Percentiles rank a stretch among this genome's conserved stretches.
Conservation (phyloP, 2,888 invertebrate genomes). For the Mystacides longicornis region DNA sequence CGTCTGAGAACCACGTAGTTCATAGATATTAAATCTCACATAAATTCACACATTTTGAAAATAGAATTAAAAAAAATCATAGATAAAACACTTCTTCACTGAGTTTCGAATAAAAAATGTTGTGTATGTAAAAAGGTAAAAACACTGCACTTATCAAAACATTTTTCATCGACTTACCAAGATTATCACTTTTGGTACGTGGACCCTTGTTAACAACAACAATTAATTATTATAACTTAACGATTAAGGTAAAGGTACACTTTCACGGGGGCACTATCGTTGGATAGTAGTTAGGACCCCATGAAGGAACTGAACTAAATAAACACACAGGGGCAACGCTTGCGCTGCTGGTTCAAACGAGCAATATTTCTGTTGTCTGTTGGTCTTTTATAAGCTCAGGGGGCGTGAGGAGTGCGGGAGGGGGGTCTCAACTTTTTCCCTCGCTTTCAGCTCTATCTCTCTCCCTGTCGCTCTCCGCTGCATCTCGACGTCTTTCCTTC, state of each 20-base stretch:
- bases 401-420: slow-evolving; percentile 39
- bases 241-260: slow-evolving; percentile 23
- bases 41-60: too few species aligned
- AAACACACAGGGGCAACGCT: slow-evolving; percentile 36
- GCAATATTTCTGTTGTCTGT: slow-evolving; percentile 42
- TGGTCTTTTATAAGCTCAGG: slow-evolving; percentile 54
- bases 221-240: too few species aligned
- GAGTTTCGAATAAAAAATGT: too few species aligned
- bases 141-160: slow-evolving; percentile 19
- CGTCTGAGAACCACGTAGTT: too few species aligned
- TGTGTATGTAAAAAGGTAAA: slow-evolving; percentile 10
- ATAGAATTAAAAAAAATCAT: too few species aligned
- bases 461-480: not conserved
- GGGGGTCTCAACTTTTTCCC: slow-evolving; percentile 24
- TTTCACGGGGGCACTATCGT: slow-evolving; percentile 27
- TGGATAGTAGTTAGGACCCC: slow-evolving; percentile 22
- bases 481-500: not conserved
- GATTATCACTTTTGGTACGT: slow-evolving; percentile 23
- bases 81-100: slow-evolving; percentile 14
- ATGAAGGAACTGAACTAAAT: slow-evolving; percentile 21
- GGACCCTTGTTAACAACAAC: slow-evolving; percentile 24
- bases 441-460: slow-evolving; percentile 2
- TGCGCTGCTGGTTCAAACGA: slow-evolving; percentile 51
- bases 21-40: too few species aligned
- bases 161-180: slow-evolving; percentile 23